Evolutionary conservation across 1,140 invertebrate genomes (phyloP).

Genomic region (Aethina tumida): DNA sequence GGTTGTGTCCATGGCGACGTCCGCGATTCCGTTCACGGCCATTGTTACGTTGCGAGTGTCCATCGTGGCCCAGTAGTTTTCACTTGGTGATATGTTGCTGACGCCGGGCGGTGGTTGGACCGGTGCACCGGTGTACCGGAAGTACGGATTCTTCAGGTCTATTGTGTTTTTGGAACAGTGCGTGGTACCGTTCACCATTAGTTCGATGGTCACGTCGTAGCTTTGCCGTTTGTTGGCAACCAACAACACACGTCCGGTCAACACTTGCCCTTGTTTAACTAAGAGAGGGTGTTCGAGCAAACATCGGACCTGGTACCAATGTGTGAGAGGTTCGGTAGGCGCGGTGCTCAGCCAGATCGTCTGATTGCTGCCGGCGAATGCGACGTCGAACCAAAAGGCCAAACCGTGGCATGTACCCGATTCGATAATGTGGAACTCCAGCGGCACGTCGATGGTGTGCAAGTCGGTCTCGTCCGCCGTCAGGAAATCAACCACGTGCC

Average conservation of each 20-base stretch:
- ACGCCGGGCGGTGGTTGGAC: conserved; percentile 82
- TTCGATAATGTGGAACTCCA: conserved; percentile 87
- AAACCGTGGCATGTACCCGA: conserved; percentile 94
- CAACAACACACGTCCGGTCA: conserved; percentile 80
- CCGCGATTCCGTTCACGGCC: conserved; percentile 64
- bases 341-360: conserved; percentile 97
- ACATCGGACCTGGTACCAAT: conserved; percentile 99
- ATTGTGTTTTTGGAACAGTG: conserved; percentile 80
- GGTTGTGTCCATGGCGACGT: conserved; percentile 58
- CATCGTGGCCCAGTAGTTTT: conserved; percentile 79
- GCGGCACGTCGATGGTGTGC: conserved; percentile 91
- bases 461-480: conserved; percentile 89
- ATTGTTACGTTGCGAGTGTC: conserved; percentile 65
- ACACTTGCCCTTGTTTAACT: conserved; percentile 85
- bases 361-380: conserved; percentile 84
- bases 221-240: conserved; percentile 95
- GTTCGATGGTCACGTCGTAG: conserved; percentile 96
- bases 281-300: conserved; percentile 89
- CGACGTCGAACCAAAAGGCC: conserved; percentile 99
- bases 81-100: conserved; percentile 81
- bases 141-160: conserved; percentile 98
- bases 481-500: conserved; percentile 93
- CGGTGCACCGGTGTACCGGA: conserved; percentile 81
- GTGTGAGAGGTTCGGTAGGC: conserved; percentile 96
- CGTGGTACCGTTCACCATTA: conserved; percentile 80